Base-by-base conservation (phyloP, 2,113 vertebrate species). In the Anguilla rostrata region DNA sequence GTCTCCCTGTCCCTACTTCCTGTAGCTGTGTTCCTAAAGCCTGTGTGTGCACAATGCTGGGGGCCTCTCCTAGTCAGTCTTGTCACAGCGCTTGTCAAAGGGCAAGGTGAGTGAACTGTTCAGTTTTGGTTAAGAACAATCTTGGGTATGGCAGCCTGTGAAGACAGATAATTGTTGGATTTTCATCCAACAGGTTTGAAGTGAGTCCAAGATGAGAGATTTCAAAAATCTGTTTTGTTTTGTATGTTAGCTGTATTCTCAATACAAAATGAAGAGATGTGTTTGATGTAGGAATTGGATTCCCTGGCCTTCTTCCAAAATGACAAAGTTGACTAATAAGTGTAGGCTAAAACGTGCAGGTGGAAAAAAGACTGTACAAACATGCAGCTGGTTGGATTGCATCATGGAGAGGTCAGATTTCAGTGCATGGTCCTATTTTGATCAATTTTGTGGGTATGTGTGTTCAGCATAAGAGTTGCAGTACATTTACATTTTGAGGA, bases 1-100 rank as follows among this genome's bases (percentile, higher is more conserved):
- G 60, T 63, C 83, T 80, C 78, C 86, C 82, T 86, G 80, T 79
- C 29, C 0, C 41, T 85, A 87, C 89, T 91, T 89, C 88, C 89
- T 86, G 82, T 56, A 88, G 78, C 86, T 84, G 60, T 83, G 83
- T 14, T 56, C 22, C 39, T 56, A 46, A 71, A n/a, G 75, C 75
- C 22, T 71, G 87, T 43, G 57, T 46, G 43, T 46, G 57, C 75
- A 22, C n/a, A 20, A 53, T 53, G 46, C 81, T 22, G 22, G 57
- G 16, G 57, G 60, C 41, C 83, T 80, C 78, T 80, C 49, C 18
- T 75, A 80, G 84, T 80, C 78, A 15, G 39, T 80, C 75, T 39
- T 78, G 12, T 46, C 84, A 43, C 78, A 49, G n/a, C 56, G 43
- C 75, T n/a, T n/a, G n/a, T n/a, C n/a, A n/a, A 39, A 78, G 40